These are phyloP conservation scores for Anser brachyrhynchus DNA, from an alignment of 2,113 vertebrate genomes.

Conservation along the genomic window DNA sequence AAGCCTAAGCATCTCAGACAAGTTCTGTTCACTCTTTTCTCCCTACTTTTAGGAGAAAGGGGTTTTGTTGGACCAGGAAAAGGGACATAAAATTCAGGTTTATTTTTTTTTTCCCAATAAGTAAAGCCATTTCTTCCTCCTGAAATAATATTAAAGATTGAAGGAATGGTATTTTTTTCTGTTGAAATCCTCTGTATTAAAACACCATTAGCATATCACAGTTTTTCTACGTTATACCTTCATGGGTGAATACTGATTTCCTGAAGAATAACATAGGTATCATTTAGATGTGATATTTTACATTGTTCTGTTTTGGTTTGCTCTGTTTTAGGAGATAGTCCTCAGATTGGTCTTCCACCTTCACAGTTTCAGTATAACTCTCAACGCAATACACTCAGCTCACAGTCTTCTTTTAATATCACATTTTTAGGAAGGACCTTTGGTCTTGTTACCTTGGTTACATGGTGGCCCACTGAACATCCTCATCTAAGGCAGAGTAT, in stretches of 20 bases:
- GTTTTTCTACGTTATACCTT: background rate
- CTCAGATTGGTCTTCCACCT: background rate
- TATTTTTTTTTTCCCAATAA: background rate
- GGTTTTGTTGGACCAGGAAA: background rate
- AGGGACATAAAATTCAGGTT: background rate
- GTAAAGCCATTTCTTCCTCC: background rate
- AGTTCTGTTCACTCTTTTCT: background rate
- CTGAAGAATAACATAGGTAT: background rate
- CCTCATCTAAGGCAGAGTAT: background rate
- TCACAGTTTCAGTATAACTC: background rate
- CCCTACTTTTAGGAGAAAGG: background rate
- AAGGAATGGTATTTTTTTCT: rapidly evolving
- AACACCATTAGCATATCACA: background rate
- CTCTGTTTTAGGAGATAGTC: background rate
- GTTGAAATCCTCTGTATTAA: background rate
- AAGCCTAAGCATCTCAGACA: background rate
- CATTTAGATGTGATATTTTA: background rate
- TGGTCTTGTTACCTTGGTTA: background rate
- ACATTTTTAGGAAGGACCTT: background rate
- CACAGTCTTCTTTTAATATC: background rate
- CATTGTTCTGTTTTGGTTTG: background rate
- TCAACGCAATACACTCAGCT: background rate
- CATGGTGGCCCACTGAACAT: background rate
- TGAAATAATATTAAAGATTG: background rate
- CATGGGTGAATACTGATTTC: background rate